Evolutionary conservation across 2,888 invertebrate genomes (phyloP).

Genomic region (Lepidocyrtinus sp.): DNA sequence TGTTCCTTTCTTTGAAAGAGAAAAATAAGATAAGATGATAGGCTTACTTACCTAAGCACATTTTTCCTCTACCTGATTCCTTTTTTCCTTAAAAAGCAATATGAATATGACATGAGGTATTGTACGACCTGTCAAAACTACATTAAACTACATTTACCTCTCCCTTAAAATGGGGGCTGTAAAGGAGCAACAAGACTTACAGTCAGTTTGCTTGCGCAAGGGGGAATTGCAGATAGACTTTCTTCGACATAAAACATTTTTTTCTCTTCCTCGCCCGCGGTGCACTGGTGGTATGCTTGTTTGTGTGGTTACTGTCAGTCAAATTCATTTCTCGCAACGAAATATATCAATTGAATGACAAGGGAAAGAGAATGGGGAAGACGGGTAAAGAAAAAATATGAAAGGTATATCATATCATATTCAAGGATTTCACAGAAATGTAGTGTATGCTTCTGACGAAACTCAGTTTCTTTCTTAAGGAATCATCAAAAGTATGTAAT

Average conservation of each 20-base stretch:
- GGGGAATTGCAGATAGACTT: neutral
- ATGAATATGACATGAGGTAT: constrained; percentile 16
- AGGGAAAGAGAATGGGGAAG: neutral
- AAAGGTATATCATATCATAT: neutral
- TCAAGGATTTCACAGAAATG: neutral
- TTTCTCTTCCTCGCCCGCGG: constrained; percentile 46
- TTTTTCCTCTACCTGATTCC: neutral
- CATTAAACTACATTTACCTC: constrained; percentile 52
- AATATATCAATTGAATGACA: constrained; percentile 4
- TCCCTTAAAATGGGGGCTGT: no score
- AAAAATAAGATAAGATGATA: no score
- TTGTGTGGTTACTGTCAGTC: constrained; percentile 18
- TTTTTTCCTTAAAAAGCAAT: constrained; percentile 8
- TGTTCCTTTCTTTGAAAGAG: no score
- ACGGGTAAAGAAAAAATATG: neutral
- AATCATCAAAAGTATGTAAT: neutral
- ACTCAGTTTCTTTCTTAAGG: neutral
- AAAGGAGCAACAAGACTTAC: constrained; percentile 22
- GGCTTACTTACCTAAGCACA: no score
- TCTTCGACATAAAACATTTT: constrained; percentile 16
- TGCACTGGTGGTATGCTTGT: constrained; percentile 30
- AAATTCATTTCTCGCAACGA: neutral
- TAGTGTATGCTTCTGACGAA: neutral
- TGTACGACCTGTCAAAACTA: constrained; percentile 54
- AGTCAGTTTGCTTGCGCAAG: constrained; percentile 22